phyloP scores from a whole-genome alignment of 2,888 invertebrate species.

The Caenorhabditis sulstoni region DNA sequence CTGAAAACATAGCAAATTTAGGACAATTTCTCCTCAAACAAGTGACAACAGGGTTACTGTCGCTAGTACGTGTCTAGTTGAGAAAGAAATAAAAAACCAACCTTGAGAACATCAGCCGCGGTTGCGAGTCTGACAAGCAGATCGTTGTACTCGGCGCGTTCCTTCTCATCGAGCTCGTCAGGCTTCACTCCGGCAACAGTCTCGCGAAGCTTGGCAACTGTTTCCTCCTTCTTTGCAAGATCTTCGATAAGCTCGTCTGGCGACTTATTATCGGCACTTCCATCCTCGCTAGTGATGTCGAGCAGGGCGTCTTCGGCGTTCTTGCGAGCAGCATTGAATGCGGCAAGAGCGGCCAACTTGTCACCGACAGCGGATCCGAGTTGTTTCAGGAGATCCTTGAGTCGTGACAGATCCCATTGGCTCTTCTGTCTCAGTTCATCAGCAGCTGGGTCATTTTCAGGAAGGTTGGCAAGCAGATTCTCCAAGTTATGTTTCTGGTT shows the following conservation, averaged over 20 bases:
- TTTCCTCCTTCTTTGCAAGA: constrained; percentile 50
- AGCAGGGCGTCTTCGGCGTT: constrained; percentile 66
- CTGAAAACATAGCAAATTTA: constrained; percentile 28
- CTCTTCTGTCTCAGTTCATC: constrained; percentile 66
- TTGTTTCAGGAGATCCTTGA: constrained; percentile 66
- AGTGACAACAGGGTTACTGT: too few species aligned
- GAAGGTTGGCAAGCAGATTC: constrained; percentile 60
- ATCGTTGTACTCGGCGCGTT: constrained; percentile 58
- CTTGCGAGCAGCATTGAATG: constrained; percentile 68
- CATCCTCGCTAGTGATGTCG: constrained; percentile 57
- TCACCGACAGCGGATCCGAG: constrained; percentile 68
- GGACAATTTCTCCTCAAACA: too few species aligned
- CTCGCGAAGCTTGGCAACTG: constrained; percentile 51
- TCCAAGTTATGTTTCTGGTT: constrained; percentile 62
- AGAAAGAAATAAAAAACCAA: constrained; percentile 17
- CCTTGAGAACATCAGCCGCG: constrained; percentile 62
- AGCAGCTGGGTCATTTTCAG: constrained; percentile 60
- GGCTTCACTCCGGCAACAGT: constrained; percentile 46
- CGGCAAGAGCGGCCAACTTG: constrained; percentile 69
- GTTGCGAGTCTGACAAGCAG: constrained; percentile 63
- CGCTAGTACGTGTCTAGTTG: too few species aligned
- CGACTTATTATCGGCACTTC: constrained; percentile 32
- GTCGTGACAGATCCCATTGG: constrained; percentile 66
- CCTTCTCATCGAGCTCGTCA: constrained; percentile 58
- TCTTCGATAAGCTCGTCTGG: constrained; percentile 61